These are phyloP conservation scores for Myotis findleyi DNA, from an alignment of 2,797 vertebrate genomes.

Conservation along the genomic window DNA sequence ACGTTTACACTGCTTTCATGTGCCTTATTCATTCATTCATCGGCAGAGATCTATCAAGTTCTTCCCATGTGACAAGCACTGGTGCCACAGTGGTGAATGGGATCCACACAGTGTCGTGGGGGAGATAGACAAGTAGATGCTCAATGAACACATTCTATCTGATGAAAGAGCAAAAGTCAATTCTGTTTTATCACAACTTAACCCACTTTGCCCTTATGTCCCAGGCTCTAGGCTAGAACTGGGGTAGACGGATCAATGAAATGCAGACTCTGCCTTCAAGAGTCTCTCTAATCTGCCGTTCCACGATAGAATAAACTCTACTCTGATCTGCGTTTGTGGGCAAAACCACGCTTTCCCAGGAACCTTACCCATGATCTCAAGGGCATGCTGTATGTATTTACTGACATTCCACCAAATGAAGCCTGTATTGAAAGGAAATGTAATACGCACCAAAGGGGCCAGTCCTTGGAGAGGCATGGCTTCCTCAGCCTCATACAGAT, in stretches of 20 bases:
- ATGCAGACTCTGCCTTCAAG: background rate
- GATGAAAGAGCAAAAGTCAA: background rate
- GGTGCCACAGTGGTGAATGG: background rate
- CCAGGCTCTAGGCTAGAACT: background rate
- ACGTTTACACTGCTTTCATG: background rate
- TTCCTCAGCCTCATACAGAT: conserved; percentile 93
- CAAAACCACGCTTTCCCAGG: background rate
- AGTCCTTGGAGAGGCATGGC: conserved; percentile 84
- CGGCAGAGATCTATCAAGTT: background rate
- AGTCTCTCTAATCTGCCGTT: background rate
- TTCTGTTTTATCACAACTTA: background rate
- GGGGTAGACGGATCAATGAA: background rate
- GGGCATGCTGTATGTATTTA: background rate
- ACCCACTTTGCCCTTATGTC: background rate
- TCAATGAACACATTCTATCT: background rate
- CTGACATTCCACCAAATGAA: background rate
- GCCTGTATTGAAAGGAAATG: background rate
- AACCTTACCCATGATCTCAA: background rate
- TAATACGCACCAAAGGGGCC: conserved; percentile 87
- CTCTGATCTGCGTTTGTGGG: background rate
- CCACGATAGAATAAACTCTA: background rate
- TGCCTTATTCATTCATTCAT: background rate
- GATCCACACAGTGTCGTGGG: too few relatives aligned
- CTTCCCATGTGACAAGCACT: background rate
- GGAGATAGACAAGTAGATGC: background rate